Conservation (phyloP, 2,888 invertebrate species). For the Agrypnus murinus region DNA sequence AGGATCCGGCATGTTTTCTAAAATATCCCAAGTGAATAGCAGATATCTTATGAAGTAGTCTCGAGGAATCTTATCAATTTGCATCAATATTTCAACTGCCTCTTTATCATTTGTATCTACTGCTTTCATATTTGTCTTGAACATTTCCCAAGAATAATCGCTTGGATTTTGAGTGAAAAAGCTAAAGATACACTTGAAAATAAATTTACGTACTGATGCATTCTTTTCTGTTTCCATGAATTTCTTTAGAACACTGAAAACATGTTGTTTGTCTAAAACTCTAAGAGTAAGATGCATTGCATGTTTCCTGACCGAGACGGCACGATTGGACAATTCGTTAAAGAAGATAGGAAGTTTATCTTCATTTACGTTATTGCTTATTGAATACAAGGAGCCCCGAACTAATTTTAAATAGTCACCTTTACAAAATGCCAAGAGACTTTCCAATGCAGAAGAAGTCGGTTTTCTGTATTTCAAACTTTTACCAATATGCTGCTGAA, state of each 20-base stretch:
- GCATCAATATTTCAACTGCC: conserved; percentile 35
- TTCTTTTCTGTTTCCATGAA: conserved; percentile 35
- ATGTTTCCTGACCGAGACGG: conserved; percentile 48
- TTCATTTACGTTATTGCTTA: conserved; percentile 39
- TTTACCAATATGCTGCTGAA: conserved; percentile 7
- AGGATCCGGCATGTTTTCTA: conserved; percentile 17
- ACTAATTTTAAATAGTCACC: conserved; percentile 42
- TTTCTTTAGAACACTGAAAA: conserved; percentile 8
- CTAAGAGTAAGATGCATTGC: conserved; percentile 40
- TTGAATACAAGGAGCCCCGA: conserved; percentile 32
- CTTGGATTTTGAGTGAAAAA: conserved; percentile 37
- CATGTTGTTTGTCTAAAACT: conserved; percentile 12
- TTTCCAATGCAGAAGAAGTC: conserved; percentile 12
- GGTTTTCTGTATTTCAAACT: conserved; percentile 14
- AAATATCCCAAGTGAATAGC: conserved; percentile 30
- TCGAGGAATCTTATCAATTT: conserved; percentile 21
- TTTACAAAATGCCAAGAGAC: conserved; percentile 37
- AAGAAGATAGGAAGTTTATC: conserved; percentile 33
- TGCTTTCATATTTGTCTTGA: conserved; percentile 19
- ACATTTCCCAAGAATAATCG: conserved; percentile 33
- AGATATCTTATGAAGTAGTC: conserved; percentile 27
- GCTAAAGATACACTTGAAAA: conserved; percentile 35
- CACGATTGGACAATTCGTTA: conserved; percentile 15
- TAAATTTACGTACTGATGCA: conserved; percentile 29
- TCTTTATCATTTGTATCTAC: conserved; percentile 33